Conservation (phyloP, 2,797 vertebrate species). For the Lateolabrax maculatus region DNA sequence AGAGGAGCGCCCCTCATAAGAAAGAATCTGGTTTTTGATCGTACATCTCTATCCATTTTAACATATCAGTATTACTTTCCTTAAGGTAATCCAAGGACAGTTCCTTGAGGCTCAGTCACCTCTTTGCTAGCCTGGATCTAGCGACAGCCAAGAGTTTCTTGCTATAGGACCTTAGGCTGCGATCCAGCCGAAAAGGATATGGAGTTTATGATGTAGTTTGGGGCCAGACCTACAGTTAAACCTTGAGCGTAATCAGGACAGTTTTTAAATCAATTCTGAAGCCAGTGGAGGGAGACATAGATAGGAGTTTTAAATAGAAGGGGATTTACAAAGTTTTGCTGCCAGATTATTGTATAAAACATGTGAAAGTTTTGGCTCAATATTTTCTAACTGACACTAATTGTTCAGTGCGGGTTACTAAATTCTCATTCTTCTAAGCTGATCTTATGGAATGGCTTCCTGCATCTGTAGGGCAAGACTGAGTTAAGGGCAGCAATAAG, state of each 20-base stretch:
- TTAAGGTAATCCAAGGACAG: neutral
- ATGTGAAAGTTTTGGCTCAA: neutral
- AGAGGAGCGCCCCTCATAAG: no score
- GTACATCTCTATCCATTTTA: no score
- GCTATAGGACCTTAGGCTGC: neutral
- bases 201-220: neutral
- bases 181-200: neutral
- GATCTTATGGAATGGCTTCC: neutral
- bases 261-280: neutral
- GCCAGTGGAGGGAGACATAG: neutral
- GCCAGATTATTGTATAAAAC: neutral
- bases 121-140: neutral
- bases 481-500: slow-evolving; percentile 2
- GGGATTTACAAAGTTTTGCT: neutral
- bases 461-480: neutral
- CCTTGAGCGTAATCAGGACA: neutral
- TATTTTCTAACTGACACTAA: neutral
- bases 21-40: no score
- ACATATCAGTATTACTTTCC: no score
- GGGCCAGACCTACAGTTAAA: neutral
- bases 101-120: neutral
- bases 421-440: neutral
- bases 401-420: neutral
- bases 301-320: neutral
- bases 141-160: neutral